Evolutionary conservation across 1,140 invertebrate genomes (phyloP), one percentile per base, ranked within the genome.

Genomic region (Megathymus violae): DNA sequence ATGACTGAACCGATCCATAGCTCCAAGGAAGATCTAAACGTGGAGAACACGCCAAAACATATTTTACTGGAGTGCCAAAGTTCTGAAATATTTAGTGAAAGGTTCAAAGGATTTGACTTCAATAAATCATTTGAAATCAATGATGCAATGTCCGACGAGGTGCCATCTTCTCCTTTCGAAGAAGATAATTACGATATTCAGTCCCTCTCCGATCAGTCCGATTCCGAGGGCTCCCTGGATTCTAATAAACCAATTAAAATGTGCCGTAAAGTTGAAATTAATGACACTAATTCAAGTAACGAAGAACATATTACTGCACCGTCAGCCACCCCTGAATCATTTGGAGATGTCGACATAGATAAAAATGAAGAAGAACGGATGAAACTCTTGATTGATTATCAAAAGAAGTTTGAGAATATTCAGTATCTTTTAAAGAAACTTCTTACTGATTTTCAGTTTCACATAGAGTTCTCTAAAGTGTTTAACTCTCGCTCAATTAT

Each of bases 21-120:
- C 16, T 72, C 15, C 0, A 59, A 59, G 17, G 64, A 76, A 15
- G 67, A 62, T 31, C 67, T 67, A 0, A 75, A 82, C 64, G 63
- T 78, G 4, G 88, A 89, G 61, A 90, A 90, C 31, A 90, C 88
- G 14, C 88, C 88, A 0, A 89, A 83, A 71, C 81, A 89, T 50
- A 67, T 85, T 0, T 52, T 81, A 3, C 44, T 90, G 11, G 78
- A 85, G 6, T 77, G 76, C 34, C 79, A 80, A 16, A 81, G 75
- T n/a, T 79, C 81, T 0, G 82, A 89, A 34, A 36, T 74, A 1
- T 90, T 89, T 19, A 79, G 74, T 41, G 74, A 84, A 17, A 64
- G 69, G 9, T 74, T 90, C 10, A 82, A 75, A 52, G 64, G 67
- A 0, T 78, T 91, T 13, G 80, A 91, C 69, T 88, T 91, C 10